Evolutionary conservation across 2,113 vertebrate species (phyloP), one percentile per base, ranked within the genome.

Genomic region (Heloderma charlesbogerti): DNA sequence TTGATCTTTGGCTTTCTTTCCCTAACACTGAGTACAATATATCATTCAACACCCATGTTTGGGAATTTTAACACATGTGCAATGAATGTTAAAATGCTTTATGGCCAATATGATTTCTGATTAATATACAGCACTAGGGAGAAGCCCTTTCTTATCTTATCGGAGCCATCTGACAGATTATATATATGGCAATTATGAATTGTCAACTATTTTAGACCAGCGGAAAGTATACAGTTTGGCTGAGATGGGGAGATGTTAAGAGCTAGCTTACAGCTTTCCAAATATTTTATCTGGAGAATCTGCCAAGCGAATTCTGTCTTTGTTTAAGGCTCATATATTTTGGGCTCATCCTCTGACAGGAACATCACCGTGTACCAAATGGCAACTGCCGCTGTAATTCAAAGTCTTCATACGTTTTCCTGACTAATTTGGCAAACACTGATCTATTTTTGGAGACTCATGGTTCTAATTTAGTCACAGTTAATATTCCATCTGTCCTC

Each of bases 81-180:
- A 79, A 57, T 78, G 81, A 77, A 88, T 79, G 80, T 91, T 77
- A 67, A 84, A 57, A 88, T 84, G 87, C n/a, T 77, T 84, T 88
- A 75, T 75, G 78, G 5, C 34, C 66, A 57, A 67, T 83, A 37
- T 3, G 37, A 81, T 66, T 88, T 37, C 72, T 88, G 66, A 71
- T 66, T 60, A 90, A 88, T 88, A 78, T 78, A 78, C 45, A 37
- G 45, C 27, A 54, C 60, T 82, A 54, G 37, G 16, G 43, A 91
- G 40, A 45, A 88, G 34, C 16, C 66, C 45, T 80, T 67, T 81
- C 7, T 84, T 84, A 67, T 80, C 13, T 83, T 43, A 77, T 91
- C 60, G 57, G 72, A 43, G n/a, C 27, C 18, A 54, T 84, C 43
- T 75, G 80, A 84, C 37, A 63, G 25, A 22, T 40, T 45, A 80